phyloP scores from a whole-genome alignment of 2,888 invertebrate genomes.

The Drosophila paramelanica region DNA sequence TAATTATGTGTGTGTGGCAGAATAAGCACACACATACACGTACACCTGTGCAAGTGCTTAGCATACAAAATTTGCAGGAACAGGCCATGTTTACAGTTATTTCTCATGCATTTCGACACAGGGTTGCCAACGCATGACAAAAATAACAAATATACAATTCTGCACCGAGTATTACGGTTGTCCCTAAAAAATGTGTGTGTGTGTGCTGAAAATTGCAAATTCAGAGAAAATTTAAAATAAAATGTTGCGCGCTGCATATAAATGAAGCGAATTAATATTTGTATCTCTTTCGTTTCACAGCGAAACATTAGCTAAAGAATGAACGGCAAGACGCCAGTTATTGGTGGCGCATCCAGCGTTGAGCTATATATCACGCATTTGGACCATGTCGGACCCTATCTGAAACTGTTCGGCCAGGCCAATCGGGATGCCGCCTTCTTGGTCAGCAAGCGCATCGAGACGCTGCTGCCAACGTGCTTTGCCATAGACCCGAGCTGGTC shows the following conservation, averaged over 20 bases:
- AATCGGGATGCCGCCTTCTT: slow-evolving; percentile 79
- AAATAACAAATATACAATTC: neutral
- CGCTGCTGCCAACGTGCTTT: slow-evolving; percentile 78
- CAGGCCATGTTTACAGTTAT: slow-evolving; percentile 54
- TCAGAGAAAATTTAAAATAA: slow-evolving; percentile 2
- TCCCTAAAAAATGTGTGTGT: neutral
- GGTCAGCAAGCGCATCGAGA: slow-evolving; percentile 78
- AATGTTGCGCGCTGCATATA: slow-evolving; percentile 42
- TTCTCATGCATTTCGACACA: slow-evolving; percentile 32
- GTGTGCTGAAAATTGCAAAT: slow-evolving; percentile 4
- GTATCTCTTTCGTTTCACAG: slow-evolving; percentile 38
- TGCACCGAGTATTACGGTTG: slow-evolving; percentile 48
- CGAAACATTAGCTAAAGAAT: slow-evolving; percentile 50
- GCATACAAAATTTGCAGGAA: slow-evolving; percentile 16
- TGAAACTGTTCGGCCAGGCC: slow-evolving; percentile 90
- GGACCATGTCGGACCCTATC: slow-evolving; percentile 89
- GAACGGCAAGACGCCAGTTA: slow-evolving; percentile 54
- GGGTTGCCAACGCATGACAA: slow-evolving; percentile 42
- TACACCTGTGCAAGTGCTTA: slow-evolving; percentile 4
- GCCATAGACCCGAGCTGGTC: slow-evolving; percentile 76
- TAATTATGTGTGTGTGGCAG: slow-evolving; percentile 39
- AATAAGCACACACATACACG: slow-evolving; percentile 9
- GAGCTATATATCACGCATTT: slow-evolving; percentile 84
- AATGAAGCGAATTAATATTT: slow-evolving; percentile 10
- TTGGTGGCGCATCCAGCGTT: slow-evolving; percentile 42